Base-by-base conservation (phyloP, 2,888 invertebrate species). In the Heteromyza rotundicornis region DNA sequence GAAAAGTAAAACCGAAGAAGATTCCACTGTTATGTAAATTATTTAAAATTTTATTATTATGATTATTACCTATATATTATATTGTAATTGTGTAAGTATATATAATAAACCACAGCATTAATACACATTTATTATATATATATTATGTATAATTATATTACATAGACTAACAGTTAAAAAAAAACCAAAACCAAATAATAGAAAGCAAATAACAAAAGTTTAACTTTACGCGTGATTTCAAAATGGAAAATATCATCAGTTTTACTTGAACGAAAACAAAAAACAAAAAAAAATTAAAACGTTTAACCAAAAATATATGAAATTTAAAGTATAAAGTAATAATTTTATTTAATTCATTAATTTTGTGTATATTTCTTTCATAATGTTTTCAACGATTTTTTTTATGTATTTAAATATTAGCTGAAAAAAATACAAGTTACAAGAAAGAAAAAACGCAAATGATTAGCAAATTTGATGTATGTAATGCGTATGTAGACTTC, bases 141-240 rank as follows among this genome's bases (percentile, higher is more conserved):
- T 68, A 67, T 64, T 72, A 72, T 67, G 64, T 69, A 68, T 72
- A 73, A 71, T 64, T 70, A 59, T 63, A 66, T 63, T 67, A 74
- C 17, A 53, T 73, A 76, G 72, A 66, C 35, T 62, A 62, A 67
- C 54, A 63, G 54, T 64, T 60, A 66, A 59, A 63, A 59, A 58
- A 60, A 64, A 59, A 65, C 59, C 35, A 63, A 66, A 65, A 67
- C 66, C 62, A 73, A 73, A 77, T 79, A 66, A 68, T 66, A 62
- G 72, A 73, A 78, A 80, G 77, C 78, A 77, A 76, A 77, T 76
- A 77, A 71, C 64, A 76, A 80, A 81, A 81, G 80, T 80, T 75
- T 69, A 81, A 82, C 80, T 80, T 81, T 75, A 72, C 65, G 67
- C 76, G 80, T 80, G 80, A 80, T 78, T 79, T 72, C 72, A 76